Evolutionary conservation across 2,888 invertebrate species (phyloP).

Genomic region (Lepidocyrtinus sp.): DNA sequence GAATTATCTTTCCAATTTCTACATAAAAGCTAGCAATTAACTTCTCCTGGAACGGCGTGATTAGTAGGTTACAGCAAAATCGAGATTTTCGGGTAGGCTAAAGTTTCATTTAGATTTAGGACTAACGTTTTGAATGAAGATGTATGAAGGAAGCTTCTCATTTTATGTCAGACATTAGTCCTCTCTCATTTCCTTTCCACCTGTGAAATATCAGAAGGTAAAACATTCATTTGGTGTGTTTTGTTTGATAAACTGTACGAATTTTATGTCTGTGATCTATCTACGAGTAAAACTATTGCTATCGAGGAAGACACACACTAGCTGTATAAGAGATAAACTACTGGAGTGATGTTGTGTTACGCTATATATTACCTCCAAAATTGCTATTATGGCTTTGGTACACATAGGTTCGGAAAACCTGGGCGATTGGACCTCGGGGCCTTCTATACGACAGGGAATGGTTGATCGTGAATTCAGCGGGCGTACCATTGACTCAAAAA

Average conservation of each 20-base stretch:
- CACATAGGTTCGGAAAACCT: conserved; percentile 73
- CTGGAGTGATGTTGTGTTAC: no score
- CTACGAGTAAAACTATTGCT: no score
- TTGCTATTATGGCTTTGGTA: no score
- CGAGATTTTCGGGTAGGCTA: background rate
- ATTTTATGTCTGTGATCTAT: no score
- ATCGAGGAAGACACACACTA: no score
- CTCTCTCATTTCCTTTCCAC: background rate
- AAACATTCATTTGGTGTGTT: no score
- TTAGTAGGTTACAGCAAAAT: conserved; percentile 31
- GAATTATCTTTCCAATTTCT: conserved; percentile 17
- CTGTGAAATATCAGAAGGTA: background rate
- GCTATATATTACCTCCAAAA: no score
- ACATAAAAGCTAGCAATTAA: conserved; percentile 39
- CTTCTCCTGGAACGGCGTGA: conserved; percentile 32
- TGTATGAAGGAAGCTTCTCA: background rate
- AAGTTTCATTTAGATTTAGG: background rate
- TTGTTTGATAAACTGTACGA: no score
- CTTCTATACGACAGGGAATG: conserved; percentile 92
- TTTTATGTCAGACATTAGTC: background rate
- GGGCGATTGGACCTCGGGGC: conserved; percentile 85
- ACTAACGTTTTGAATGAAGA: background rate
- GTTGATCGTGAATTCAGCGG: conserved; percentile 90
- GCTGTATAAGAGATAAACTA: no score
- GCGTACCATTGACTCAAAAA: conserved; percentile 91